Evolutionary conservation across 2,797 vertebrate species (phyloP), one percentile per base, ranked within the genome.

Genomic region (Pempheris klunzingeri): DNA sequence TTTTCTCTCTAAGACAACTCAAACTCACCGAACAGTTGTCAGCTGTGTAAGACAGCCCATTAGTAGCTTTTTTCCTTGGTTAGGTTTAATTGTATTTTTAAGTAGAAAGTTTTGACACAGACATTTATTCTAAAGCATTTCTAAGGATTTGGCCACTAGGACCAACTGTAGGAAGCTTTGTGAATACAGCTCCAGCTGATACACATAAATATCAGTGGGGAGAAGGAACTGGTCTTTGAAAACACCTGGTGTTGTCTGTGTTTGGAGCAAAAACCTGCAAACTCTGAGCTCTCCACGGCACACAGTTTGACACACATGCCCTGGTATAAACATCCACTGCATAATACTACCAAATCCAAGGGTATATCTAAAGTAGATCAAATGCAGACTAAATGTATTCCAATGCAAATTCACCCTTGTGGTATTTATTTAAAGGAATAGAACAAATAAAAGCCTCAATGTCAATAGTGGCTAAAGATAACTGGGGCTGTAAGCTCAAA

Each of bases 291-390:
- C 30, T 46, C n/a, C 14, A 28, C 28, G 26, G 68, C 71, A 73
- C 71, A 75, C 39, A 26, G 54, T 72, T 69, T 72, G 79, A 74
- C 70, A 78, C 32, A 26, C 17, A 24, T 8, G 28, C 18, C 24
- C n/a, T 20, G 10, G 4, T 32, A 38, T 52, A 14, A 60, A 71
- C 70, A n/a, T 67, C 59, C 1, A 70, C 49, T 4, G 20, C 20
- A 52, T 28, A 22, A 64, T 55, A 12, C 5, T 50, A 26, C 11
- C 52, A 12, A 47, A 39, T 44, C 10, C 8, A 28, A 49, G 44
- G 9, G 17, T 57, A 15, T 26, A 39, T 76, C 15, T 50, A n/a
- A n/a, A n/a, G n/a, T n/a, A 15, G 14, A 54, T 64, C 15, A 36
- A 52, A 57, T 58, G 28, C 3, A 39, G 12, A 72, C 3, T 18